A percentile compares a stretch with the other conserved stretches of the same genome.
These are phyloP conservation scores for Baronia brevicornis DNA, from an alignment of 2,888 invertebrate species.

Conservation along the genomic window DNA sequence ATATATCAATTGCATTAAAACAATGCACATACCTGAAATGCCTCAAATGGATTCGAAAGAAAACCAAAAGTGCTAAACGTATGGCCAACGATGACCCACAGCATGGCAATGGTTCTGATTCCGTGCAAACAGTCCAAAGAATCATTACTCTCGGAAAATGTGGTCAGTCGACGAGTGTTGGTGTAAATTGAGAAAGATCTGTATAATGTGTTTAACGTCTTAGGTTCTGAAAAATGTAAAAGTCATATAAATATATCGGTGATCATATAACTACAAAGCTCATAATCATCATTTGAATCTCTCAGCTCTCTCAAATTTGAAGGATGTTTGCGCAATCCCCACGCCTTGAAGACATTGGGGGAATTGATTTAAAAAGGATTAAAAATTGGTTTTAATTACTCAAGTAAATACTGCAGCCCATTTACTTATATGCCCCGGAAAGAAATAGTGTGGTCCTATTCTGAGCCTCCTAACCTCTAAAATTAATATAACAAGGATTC, in stretches of 20 bases:
- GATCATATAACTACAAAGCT: too few relatives aligned
- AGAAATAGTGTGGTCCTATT: too few relatives aligned
- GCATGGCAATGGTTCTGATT: constrained; percentile 58
- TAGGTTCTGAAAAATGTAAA: constrained; percentile 31
- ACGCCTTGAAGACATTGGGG: too few relatives aligned
- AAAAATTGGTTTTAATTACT: too few relatives aligned
- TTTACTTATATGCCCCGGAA: background rate
- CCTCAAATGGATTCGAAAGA: constrained; percentile 33
- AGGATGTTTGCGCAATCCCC: too few relatives aligned
- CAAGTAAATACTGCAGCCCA: too few relatives aligned
- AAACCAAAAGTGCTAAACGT: constrained; percentile 29
- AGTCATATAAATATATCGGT: background rate
- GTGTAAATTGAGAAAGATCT: constrained; percentile 47
- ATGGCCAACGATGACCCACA: constrained; percentile 67
- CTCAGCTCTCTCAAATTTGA: too few relatives aligned
- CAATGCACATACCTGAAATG: constrained; percentile 28
- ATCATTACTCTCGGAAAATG: constrained; percentile 38
- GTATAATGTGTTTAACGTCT: constrained; percentile 28
- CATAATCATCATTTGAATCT: too few relatives aligned
- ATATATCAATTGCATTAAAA: background rate
- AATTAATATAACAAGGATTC: too few relatives aligned
- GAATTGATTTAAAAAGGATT: too few relatives aligned
- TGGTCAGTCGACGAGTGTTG: constrained; percentile 52
- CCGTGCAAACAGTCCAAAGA: constrained; percentile 63
- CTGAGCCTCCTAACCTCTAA: too few relatives aligned